phyloP scores from a whole-genome alignment of 2,888 invertebrate genomes.

The Exocentrus adspersus region DNA sequence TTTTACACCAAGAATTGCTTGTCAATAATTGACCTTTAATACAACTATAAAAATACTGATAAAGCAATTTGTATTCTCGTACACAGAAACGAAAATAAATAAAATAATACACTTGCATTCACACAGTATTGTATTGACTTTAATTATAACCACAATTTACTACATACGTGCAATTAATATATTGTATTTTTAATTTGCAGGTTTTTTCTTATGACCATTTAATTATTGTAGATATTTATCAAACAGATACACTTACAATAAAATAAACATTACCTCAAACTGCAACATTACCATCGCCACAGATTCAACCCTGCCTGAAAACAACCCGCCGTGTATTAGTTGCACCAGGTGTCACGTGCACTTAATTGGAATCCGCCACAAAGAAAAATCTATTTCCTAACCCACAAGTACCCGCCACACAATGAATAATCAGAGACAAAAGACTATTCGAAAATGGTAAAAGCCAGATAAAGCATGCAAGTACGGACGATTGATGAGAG shows the following conservation, averaged over 20 bases:
- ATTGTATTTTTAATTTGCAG: too few species aligned
- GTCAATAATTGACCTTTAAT: too few species aligned
- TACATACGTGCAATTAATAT: too few species aligned
- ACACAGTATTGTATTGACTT: too few species aligned
- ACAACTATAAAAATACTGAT: too few species aligned
- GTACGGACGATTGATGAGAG: constrained; percentile 18
- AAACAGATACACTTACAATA: not conserved
- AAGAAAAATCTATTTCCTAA: constrained; percentile 21
- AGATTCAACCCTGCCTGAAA: constrained; percentile 5
- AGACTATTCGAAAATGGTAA: constrained; percentile 26
- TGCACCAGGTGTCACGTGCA: constrained; percentile 14
- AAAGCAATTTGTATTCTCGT: too few species aligned
- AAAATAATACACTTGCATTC: too few species aligned
- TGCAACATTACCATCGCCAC: constrained; percentile 7
- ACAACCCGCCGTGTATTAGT: constrained; percentile 2
- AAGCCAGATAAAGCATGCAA: constrained; percentile 28
- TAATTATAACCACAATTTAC: too few species aligned
- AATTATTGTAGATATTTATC: too few species aligned
- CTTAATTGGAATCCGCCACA: not conserved
- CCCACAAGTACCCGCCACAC: constrained; percentile 9
- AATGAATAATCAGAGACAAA: constrained; percentile 28
- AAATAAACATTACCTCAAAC: constrained; percentile 7
- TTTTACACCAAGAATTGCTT: too few species aligned
- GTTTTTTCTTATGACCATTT: too few species aligned
- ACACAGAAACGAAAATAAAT: too few species aligned